Evolutionary conservation across 2,113 vertebrate species (phyloP), one percentile per base, ranked within the genome.

Genomic region (Alaudala cheleensis): DNA sequence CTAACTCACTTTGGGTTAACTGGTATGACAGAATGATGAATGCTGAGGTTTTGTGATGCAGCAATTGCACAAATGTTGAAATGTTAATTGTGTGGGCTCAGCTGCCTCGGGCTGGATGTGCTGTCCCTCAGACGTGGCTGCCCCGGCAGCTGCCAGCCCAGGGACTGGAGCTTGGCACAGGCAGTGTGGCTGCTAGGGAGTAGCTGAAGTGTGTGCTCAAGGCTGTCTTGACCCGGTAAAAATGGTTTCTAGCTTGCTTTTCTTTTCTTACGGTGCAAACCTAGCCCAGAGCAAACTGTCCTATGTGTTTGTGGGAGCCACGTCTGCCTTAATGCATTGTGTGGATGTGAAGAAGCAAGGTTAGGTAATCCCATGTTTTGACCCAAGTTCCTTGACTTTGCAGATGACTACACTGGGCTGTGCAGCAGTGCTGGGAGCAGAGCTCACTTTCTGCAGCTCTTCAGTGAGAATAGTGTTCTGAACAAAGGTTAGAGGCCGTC

Each of bases 31-130:
- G 61, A 86, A 73, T 93, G 95, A 94, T 92, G 85, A 85, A 93
- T 74, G 92, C 61, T 93, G 95, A 97, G 92, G 95, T 86, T 96
- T 96, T 87, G 64, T 7, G 64, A 94, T 90, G 88, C 86, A 92
- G 94, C 67, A 58, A 6, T 70, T 88, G 91, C 88, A 29, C 2
- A 13, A 51, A 88, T 92, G 82, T 87, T 92, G 95, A 90, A 94
- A 95, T 50, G 88, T 88, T 87, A 71, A 90, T 85, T 87, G 82
- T 83, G 92, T 91, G 90, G 88, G 88, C 74, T 93, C 83, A 84
- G 96, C 91, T 91, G 80, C 91, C 86, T 88, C 0, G 2, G 71
- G 95, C 86, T 93, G 90, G 82, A 90, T n/a, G 16, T 77, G 86
- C 71, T 1, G 18, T 92, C 70, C 83, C 61, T 85, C 8, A 5